Conservation (phyloP, 2,888 invertebrate species). For the Ochropleura leucogaster region DNA sequence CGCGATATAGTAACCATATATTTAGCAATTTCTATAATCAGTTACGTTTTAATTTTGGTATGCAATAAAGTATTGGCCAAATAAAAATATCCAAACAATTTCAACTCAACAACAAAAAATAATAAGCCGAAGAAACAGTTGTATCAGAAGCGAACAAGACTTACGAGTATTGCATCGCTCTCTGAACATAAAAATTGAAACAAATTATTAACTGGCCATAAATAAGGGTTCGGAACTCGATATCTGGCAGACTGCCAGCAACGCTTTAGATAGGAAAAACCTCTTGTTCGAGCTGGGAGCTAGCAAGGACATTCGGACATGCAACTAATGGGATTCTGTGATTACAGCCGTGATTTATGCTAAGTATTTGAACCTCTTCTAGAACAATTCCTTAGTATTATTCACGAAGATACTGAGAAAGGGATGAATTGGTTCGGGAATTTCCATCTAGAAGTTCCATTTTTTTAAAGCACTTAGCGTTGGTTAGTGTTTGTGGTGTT, state of each 20-base stretch:
- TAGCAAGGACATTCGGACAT: conserved; percentile 76
- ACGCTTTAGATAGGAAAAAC: conserved; percentile 83
- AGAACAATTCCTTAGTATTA: conserved; percentile 57
- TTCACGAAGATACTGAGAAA: conserved; percentile 46
- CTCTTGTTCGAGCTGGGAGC: conserved; percentile 71
- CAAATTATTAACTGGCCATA: conserved; percentile 87
- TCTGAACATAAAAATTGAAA: conserved; percentile 80
- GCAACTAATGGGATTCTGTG: conserved; percentile 78
- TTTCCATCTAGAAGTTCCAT: conserved; percentile 18
- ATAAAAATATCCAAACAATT: background rate
- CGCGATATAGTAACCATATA: too few relatives aligned
- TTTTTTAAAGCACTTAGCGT: conserved; percentile 1
- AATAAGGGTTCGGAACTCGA: conserved; percentile 82
- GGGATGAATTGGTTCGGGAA: conserved; percentile 31
- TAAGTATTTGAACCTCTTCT: conserved; percentile 62
- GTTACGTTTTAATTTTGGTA: too few relatives aligned
- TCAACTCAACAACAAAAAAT: conserved; percentile 13
- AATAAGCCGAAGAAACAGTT: conserved; percentile 46
- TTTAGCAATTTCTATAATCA: too few relatives aligned
- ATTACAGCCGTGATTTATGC: conserved; percentile 73
- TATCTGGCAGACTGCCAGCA: conserved; percentile 84
- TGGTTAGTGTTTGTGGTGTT: background rate
- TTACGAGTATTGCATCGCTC: conserved; percentile 62
- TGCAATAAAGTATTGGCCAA: background rate
- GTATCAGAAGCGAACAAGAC: conserved; percentile 49